Base-by-base conservation (phyloP, 2,888 invertebrate species). In the Pachydiplax longipennis region DNA sequence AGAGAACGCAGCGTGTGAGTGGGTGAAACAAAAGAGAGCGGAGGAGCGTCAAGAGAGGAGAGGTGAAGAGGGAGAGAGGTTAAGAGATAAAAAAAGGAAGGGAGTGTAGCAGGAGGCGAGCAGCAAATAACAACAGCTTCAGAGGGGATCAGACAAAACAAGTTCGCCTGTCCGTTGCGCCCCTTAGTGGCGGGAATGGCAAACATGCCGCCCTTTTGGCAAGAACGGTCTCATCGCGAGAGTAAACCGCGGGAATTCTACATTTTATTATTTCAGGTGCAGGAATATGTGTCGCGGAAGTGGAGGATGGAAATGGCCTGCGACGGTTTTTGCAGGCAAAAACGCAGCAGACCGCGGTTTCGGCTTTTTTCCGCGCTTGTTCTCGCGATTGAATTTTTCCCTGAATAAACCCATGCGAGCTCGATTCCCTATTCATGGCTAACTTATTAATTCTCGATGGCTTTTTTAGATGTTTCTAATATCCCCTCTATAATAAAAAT, bases 41-140 rank as follows among this genome's bases (percentile, higher is more conserved):
- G 65, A 61, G n/a, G 61, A 61, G 87, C 87, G 87, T 61, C 87
- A 61, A 61, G 58, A 61, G 58, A 53, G 83, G 82, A 48, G 82
- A 25, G 82, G 37, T 40, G 82, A 35, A 80, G 80, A n/a, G 48
- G 15, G 48, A 48, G 35, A 40, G 83, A 83, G 83, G 58, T 31
- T 53, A 35, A 61, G 83, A 35, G 58, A 53, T 44, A 65, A 65
- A 58, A 53, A 10, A 48, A 40, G 37, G 48, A 0, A 12, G 58
- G 40, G 8, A 22, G 81, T 22, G 37, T n/a, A 44, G 15, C 81
- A 81, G 40, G 37, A 61, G n/a, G 31, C 58, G 83, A 35, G 31
- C 83, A 35, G 83, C 31, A 31, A 58, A 83, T 58, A 58, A 83
- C 83, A 58, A 87, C 61, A 37, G 87, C 61, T 61, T 37, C 61